phyloP scores from a whole-genome alignment of 2,797 vertebrate genomes.

The Xenopus petersii region DNA sequence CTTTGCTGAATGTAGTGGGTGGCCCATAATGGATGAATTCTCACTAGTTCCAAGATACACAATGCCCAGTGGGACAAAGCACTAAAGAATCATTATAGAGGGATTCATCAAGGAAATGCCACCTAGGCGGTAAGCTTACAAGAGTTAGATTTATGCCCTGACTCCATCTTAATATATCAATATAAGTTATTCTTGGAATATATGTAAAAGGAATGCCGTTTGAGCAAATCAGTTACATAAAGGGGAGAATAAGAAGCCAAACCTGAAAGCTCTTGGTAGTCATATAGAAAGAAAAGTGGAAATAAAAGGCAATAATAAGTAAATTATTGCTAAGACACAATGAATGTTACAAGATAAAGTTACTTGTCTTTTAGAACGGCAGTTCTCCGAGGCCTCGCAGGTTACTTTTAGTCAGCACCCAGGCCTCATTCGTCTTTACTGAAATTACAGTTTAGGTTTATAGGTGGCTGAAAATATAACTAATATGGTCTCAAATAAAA shows the following conservation, averaged over 20 bases:
- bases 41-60: conserved; percentile 42
- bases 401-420: too few relatives aligned
- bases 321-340: conserved; percentile 12
- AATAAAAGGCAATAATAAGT: conserved; percentile 9
- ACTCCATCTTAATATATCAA: conserved; percentile 34
- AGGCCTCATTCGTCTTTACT: too few relatives aligned
- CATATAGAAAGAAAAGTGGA: conserved; percentile 5
- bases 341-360: conserved; percentile 27
- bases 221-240: conserved; percentile 4
- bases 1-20: conserved; percentile 41
- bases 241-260: conserved; percentile 12
- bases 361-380: conserved; percentile 20
- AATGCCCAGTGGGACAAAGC: conserved; percentile 29
- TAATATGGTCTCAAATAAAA: too few relatives aligned
- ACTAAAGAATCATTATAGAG: conserved; percentile 34
- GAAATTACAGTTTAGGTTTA: too few relatives aligned
- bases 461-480: too few relatives aligned
- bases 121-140: conserved; percentile 40
- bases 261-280: conserved; percentile 19
- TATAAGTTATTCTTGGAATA: conserved; percentile 45
- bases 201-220: conserved; percentile 15
- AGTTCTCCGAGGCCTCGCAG: too few relatives aligned
- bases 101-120: conserved; percentile 40
- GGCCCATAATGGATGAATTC: conserved; percentile 40
- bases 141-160: conserved; percentile 32